A percentile compares a stretch with the other conserved stretches of the same genome.
phyloP scores from a whole-genome alignment of 2,888 invertebrate genomes.

The Agonopterix alstromeriana region DNA sequence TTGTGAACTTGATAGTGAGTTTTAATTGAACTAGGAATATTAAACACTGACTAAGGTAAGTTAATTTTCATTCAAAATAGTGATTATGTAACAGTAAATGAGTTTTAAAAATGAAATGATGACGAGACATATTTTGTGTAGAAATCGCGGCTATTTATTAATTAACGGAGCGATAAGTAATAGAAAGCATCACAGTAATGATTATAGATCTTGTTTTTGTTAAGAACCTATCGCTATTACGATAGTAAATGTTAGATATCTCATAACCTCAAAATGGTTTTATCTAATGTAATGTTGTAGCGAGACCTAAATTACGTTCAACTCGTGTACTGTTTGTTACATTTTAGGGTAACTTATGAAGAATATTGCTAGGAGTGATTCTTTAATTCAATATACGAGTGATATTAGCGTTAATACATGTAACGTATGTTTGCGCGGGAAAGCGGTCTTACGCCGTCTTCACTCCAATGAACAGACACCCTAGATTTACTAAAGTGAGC shows the following conservation, averaged over 20 bases:
- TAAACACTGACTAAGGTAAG: slow-evolving; percentile 44
- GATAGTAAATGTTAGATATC: neutral
- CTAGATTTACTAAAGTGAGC: no score
- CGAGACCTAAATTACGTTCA: neutral
- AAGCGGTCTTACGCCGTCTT: slow-evolving; percentile 12
- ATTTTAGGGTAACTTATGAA: no score
- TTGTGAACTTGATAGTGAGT: slow-evolving; percentile 19
- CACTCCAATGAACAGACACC: no score
- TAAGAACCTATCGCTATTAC: neutral
- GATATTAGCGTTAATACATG: no score
- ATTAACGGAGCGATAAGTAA: neutral
- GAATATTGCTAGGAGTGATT: no score
- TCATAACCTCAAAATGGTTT: slow-evolving; percentile 35
- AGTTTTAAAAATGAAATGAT: slow-evolving; percentile 22
- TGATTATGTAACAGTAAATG: slow-evolving; percentile 54
- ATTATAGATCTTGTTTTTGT: neutral
- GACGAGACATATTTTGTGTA: slow-evolving; percentile 28
- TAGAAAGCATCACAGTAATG: neutral
- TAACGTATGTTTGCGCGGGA: slow-evolving; percentile 42
- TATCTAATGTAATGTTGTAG: slow-evolving; percentile 1
- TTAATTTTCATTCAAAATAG: slow-evolving; percentile 16
- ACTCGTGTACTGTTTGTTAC: neutral
- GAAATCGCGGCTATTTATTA: neutral
- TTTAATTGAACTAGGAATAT: slow-evolving; percentile 19
- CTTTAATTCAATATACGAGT: no score